These are phyloP conservation scores for Ephestia elutella DNA, from an alignment of 1,140 invertebrate genomes.

Conservation along the genomic window DNA sequence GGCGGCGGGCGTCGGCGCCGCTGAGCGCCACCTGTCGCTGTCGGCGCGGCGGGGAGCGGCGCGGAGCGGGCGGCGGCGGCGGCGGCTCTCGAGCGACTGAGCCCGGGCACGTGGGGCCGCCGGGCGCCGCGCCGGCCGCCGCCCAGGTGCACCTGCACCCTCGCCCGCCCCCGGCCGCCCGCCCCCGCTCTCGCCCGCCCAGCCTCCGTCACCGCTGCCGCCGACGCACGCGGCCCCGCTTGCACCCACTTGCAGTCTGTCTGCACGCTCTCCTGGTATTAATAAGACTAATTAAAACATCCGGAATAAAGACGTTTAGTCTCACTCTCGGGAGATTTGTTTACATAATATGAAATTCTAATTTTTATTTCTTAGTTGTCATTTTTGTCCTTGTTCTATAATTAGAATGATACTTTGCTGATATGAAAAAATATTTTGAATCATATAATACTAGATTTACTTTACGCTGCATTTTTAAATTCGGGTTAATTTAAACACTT, in stretches of 20 bases:
- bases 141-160: constrained; percentile 56
- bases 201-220: constrained; percentile 13
- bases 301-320: constrained; percentile 8
- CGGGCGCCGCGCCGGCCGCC: constrained; percentile 45
- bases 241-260: constrained; percentile 32
- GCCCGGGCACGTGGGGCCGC: constrained; percentile 57
- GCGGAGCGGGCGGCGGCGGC: constrained; percentile 18
- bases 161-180: constrained; percentile 27
- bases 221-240: constrained; percentile 12
- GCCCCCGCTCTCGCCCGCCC: constrained; percentile 10
- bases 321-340: not conserved
- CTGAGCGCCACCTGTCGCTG: constrained; percentile 62
- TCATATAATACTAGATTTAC: too few species aligned
- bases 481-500: too few species aligned
- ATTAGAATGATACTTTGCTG: too few species aligned
- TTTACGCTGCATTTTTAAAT: too few species aligned
- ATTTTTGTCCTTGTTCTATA: too few species aligned
- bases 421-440: too few species aligned
- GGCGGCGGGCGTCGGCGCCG: constrained; percentile 47
- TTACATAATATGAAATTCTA: not conserved
- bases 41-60: constrained; percentile 17
- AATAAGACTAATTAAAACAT: constrained; percentile 19
- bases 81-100: constrained; percentile 54
- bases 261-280: not conserved
- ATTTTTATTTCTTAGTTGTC: not conserved